Base-by-base conservation (phyloP, 2,113 vertebrate genomes). In the Ammodytes dubius region DNA sequence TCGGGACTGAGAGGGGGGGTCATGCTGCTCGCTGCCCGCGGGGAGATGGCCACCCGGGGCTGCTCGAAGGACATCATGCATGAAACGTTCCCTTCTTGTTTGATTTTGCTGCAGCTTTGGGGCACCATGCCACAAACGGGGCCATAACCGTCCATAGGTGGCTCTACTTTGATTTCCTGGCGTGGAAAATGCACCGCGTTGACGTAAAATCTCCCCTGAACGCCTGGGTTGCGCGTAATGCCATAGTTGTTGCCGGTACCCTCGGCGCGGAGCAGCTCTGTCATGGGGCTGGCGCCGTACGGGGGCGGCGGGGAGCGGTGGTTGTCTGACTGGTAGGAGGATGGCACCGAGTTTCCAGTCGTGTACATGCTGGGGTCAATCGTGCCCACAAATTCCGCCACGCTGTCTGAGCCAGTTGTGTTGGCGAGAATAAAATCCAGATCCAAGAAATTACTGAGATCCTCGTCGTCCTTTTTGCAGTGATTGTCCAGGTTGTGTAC, bases 381-480 rank as follows among this genome's bases (percentile, higher is more conserved):
- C 52, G 93, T 85, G 42, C 87, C 72, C 1, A 93, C 84, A 56
- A 95, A 96, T 9, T 97, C 97, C 69, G 87, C 64, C 35, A 72
- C 43, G 94, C 92, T 71, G 15, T 96, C 96, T 42, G 94, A 93
- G 60, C 96, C 96, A 85, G 96, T 97, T 3, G 94, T 95, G 93
- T 96, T 95, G 80, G 97, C 96, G 82, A 99, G 95, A 92, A 99
- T 98, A 96, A 99, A 97, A 94, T 99, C 98, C 95, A 99, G 92
- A 87, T 99, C 98, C 77, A 96, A 95, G 69, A 88, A 96, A n/a
- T 94, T 90, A 91, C 97, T 97, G 88, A 99, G 96, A 84, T 99
- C 98, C 79, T 98, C 98, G 85, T 99, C 98, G 78, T 96, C 96
- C 71, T 94, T 97, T 84, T 92, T 95, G 0, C 83, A 73, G 53